These are phyloP conservation scores for Chlorops oryzae DNA, from an alignment of 1,140 invertebrate genomes.

Conservation along the genomic window DNA sequence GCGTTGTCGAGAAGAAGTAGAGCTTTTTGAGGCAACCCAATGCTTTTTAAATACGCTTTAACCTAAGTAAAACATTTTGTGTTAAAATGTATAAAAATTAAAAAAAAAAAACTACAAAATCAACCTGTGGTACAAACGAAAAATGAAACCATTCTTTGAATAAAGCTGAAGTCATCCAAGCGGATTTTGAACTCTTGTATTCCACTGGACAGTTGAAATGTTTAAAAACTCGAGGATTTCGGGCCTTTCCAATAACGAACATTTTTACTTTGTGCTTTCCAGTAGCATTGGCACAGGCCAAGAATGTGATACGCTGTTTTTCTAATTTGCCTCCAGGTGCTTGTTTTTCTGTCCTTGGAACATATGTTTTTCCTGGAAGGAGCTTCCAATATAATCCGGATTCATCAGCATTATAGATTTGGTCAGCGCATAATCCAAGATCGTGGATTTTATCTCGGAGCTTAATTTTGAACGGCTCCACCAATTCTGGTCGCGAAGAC, in stretches of 20 bases:
- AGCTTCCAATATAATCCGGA: constrained; percentile 43
- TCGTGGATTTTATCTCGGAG: constrained; percentile 19
- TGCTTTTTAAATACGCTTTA: not conserved
- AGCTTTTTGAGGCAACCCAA: no score
- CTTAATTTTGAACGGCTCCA: constrained; percentile 22
- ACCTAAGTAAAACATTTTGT: not conserved
- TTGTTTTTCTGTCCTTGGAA: constrained; percentile 15
- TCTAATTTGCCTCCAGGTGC: constrained; percentile 17
- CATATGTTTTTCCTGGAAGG: constrained; percentile 35
- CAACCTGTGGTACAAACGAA: not conserved
- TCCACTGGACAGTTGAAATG: constrained; percentile 1
- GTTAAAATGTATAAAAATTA: not conserved
- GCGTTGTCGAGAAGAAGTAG: no score
- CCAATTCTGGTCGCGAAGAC: constrained; percentile 18
- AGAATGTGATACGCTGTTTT: constrained; percentile 19
- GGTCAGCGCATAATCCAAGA: constrained; percentile 24
- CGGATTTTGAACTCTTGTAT: not conserved
- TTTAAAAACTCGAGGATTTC: not conserved
- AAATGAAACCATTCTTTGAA: constrained; percentile 1
- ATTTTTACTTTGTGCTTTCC: constrained; percentile 1
- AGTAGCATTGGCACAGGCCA: not conserved
- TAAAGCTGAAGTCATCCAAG: not conserved
- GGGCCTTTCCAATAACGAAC: not conserved
- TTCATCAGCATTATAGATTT: constrained; percentile 48
- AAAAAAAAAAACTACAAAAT: not conserved